Base-by-base conservation (phyloP, 2,113 vertebrate genomes). In the Oophaga pumilio region DNA sequence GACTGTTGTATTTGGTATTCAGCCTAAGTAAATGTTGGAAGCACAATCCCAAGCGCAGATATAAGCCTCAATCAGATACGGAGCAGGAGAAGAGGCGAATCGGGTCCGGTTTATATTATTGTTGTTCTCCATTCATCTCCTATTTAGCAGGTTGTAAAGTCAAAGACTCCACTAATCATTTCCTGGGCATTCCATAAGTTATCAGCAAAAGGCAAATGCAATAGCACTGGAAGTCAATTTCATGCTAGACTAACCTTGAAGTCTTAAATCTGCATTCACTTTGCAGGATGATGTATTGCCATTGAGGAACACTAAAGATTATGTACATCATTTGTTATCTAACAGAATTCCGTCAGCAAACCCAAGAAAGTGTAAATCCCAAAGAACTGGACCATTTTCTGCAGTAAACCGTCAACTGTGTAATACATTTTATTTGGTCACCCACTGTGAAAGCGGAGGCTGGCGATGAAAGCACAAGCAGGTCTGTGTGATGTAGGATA, bases 161-260 rank as follows among this genome's bases (percentile, higher is more conserved):
- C 43, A 33, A 53, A 76, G 73, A 53, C 43, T 66, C 52, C 85
- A 78, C 74, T 68, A 77, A 79, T 86, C 85, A 86, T 79, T 79
- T 76, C 71, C 33, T 66, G 71, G 81, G 17, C 76, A 26, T 56
- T 73, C 78, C 69, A 82, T 59, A 87, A 89, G 89, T 81, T 76
- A 85, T 90, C 89, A 90, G 92, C 89, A 89, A 88, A 82, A 81
- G 90, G 90, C 87, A 62, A 90, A 57, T 69, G 85, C 90, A 91
- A 89, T 90, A 89, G 90, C 89, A 71, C 82, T 90, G 90, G 84
- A 87, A 91, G 92, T 89, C 85, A 91, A 91, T 91, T 92, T 92
- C 93, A 93, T 87, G 92, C 92, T 81, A 90, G 89, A 91, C 87
- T 90, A 91, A 87, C 82, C 74, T 59, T 69, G 85, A 24, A n/a